Conservation (phyloP, 1,140 invertebrate genomes). For the Drosophila littoralis region DNA sequence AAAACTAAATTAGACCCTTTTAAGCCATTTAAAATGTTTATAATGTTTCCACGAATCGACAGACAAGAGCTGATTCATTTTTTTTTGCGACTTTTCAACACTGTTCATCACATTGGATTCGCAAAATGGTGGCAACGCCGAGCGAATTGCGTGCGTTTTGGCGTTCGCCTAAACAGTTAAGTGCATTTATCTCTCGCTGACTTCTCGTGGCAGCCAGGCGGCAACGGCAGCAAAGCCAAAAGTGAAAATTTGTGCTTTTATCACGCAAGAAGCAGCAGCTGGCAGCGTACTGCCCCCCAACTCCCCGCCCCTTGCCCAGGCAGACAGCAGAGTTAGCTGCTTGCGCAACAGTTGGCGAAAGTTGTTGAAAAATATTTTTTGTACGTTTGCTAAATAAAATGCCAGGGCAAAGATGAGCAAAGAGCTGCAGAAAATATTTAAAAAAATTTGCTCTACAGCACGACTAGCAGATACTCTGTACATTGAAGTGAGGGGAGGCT, state of each 20-base stretch:
- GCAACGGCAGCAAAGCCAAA: conserved; percentile 43
- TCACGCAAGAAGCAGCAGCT: conserved; percentile 67
- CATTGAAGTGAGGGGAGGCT: not conserved
- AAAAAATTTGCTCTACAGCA: not conserved
- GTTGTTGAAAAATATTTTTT: conserved; percentile 58
- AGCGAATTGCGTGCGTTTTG: conserved; percentile 31
- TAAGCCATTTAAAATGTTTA: too few species aligned
- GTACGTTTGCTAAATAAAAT: conserved; percentile 60
- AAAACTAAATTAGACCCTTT: too few species aligned
- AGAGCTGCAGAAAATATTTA: not conserved
- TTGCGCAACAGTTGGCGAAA: conserved; percentile 64
- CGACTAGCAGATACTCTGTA: not conserved
- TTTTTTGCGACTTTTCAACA: not conserved
- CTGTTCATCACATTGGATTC: not conserved
- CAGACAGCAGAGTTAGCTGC: too few species aligned
- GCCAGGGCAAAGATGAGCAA: conserved; percentile 26
- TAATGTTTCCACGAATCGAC: too few species aligned
- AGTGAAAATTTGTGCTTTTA: conserved; percentile 71
- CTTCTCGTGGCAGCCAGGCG: conserved; percentile 31
- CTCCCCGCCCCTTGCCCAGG: not conserved
- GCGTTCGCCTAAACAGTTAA: conserved; percentile 37
- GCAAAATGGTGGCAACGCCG: conserved; percentile 11
- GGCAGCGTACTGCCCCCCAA: not conserved
- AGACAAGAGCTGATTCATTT: too few species aligned
- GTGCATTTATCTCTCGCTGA: conserved; percentile 67